Base-by-base conservation (phyloP, 2,113 vertebrate species). In the Felis chaus region DNA sequence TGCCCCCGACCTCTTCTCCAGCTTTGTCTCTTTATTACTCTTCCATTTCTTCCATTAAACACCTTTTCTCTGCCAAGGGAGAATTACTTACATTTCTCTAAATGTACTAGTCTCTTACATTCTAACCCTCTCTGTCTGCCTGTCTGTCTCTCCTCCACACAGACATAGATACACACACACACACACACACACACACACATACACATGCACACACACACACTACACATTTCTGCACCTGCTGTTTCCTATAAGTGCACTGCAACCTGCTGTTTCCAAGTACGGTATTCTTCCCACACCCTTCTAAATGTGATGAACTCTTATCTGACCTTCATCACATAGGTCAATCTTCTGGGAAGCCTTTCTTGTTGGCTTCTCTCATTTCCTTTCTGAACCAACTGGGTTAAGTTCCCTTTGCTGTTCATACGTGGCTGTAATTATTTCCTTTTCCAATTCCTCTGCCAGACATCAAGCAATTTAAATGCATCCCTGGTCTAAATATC, bases 391-490 rank as follows among this genome's bases (percentile, higher is more conserved):
- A 48, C 89, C 36, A 86, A 13, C 3, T 39, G 48, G 14, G 7
- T 55, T 79, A 80, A 45, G 27, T 71, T 93, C 13, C 7, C 63
- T 39, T 78, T 69, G 68, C 31, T 86, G 25, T 89, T 85, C 29
- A 39, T 80, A 68, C 5, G 11, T 66, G 61, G 45, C n/a, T 89
- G 5, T 79, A 94, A 95, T n/a, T 71, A 36, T 74, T 97, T 93
- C 92, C 36, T 68, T 86, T 96, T 69, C 71, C 74, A 83, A 69
- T 97, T 95, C 10, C 21, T 74, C 33, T 18, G 83, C 85, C 79
- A 95, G 86, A 66, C 57, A 41, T 29, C n/a, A 80, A 57, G 25
- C 23, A 80, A 76, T 81, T 82, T 53, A 84, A 71, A 84, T 76
- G 39, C 25, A 80, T 61, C 36, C 31, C 36, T 69, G 41, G 48